Conservation (phyloP, 1,140 invertebrate genomes). For the Anoplophora glabripennis region DNA sequence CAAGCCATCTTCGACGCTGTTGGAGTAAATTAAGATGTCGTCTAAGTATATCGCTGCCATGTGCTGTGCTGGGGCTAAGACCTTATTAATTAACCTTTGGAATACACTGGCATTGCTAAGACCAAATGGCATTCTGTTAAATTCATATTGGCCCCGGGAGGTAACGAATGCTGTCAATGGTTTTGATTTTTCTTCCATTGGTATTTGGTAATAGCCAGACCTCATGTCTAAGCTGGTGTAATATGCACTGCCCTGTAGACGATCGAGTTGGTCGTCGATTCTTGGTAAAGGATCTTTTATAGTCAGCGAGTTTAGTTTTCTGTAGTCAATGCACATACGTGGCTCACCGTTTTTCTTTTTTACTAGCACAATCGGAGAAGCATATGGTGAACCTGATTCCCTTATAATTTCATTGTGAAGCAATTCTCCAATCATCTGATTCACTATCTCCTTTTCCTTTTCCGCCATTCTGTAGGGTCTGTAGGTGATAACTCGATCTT, state of each 20-base stretch:
- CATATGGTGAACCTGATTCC: too few relatives aligned
- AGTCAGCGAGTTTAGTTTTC: conserved; percentile 24
- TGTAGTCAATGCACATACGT: conserved; percentile 37
- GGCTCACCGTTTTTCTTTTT: conserved; percentile 35
- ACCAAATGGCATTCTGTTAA: conserved; percentile 37
- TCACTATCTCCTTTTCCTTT: too few relatives aligned
- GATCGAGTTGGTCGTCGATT: conserved; percentile 33
- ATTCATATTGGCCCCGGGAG: conserved; percentile 35
- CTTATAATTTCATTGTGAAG: too few relatives aligned
- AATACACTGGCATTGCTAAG: conserved; percentile 38
- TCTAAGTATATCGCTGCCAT: conserved; percentile 24
- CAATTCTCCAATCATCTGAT: too few relatives aligned
- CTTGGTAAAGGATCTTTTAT: conserved; percentile 35
- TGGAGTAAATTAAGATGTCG: conserved; percentile 21
- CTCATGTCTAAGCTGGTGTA: conserved; percentile 38
- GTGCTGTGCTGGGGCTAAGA: conserved; percentile 6
- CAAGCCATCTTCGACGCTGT: too few relatives aligned
- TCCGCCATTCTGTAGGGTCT: too few relatives aligned
- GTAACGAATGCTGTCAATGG: conserved; percentile 36
- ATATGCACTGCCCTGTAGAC: conserved; percentile 20
- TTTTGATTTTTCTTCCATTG: conserved; percentile 40
- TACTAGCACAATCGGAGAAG: conserved; percentile 44
- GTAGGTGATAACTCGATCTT: too few relatives aligned
- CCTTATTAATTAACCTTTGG: conserved; percentile 23
- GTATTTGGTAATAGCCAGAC: conserved; percentile 33